These are phyloP conservation scores for Hydractinia echinata DNA, from an alignment of 30 jellyfish, hydroid and myxozoan genomes.

Conservation along the genomic window DNA sequence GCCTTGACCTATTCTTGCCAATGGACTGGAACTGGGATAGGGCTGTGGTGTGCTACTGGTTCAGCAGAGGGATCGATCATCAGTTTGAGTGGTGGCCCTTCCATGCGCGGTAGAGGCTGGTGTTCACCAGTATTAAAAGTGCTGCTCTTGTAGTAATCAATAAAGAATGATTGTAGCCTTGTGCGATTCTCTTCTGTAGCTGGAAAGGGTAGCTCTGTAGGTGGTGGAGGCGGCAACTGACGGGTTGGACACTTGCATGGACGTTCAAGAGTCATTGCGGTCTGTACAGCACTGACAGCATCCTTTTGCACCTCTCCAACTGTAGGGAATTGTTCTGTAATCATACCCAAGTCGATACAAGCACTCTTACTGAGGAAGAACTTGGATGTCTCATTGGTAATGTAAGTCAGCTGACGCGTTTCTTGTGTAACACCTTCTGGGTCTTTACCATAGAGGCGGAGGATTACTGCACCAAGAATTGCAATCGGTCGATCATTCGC, in stretches of 20 bases:
- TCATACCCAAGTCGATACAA: background rate
- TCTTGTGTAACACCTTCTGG: background rate
- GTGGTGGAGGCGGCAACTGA: constrained; percentile 10
- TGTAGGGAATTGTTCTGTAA: background rate
- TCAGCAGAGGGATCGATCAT: background rate
- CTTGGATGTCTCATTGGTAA: background rate
- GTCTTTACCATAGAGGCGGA: background rate
- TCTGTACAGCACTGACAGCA: background rate
- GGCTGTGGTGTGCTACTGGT: constrained; percentile 30
- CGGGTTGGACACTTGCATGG: constrained; percentile 5
- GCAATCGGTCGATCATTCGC: background rate
- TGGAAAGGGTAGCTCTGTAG: constrained; percentile 14
- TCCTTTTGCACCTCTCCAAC: too few relatives aligned
- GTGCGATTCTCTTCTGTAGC: constrained; percentile 20
- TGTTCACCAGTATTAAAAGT: constrained; percentile 30
- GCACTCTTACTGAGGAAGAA: background rate
- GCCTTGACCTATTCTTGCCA: constrained; percentile 42
- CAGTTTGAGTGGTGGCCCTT: background rate
- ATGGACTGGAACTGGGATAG: constrained; percentile 35
- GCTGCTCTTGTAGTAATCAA: constrained; percentile 12
- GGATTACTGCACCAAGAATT: background rate
- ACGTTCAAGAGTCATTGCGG: constrained; percentile 6
- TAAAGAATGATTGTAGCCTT: constrained; percentile 12
- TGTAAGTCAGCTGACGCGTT: background rate
- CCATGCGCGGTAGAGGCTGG: constrained; percentile 32